Base-by-base conservation (phyloP, 2,888 invertebrate genomes). In the Azorinus chamasolen region DNA sequence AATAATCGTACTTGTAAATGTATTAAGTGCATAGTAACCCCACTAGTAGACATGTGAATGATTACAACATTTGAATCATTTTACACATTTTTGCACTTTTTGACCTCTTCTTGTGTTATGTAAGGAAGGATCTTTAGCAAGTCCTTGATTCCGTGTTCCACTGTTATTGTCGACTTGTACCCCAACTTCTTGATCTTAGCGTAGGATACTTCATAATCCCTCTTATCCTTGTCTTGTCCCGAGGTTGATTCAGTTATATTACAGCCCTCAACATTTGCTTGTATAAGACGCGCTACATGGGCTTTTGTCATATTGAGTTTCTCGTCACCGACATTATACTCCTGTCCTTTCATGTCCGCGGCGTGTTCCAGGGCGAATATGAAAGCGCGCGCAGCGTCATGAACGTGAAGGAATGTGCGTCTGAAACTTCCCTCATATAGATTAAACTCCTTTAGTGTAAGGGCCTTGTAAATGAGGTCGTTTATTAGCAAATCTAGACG, bases 261-360 rank as follows among this genome's bases (percentile, higher is more conserved):
- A n/a, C n/a, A n/a, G n/a, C n/a, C n/a, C n/a, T n/a, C n/a, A n/a
- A n/a, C n/a, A n/a, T n/a, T n/a, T n/a, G n/a, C n/a, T n/a, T n/a
- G n/a, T n/a, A n/a, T n/a, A n/a, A 85, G 24, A 92, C 72, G 78
- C 2, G 92, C 92, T 5, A 91, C 90, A 22, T 91, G 85, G 0
- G 83, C 83, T 79, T 93, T 93, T 32, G 91, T 91, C 87, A 92
- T 87, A 79, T 93, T 93, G 90, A 93, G 89, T 46, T 84, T 76
- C 65, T 93, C 93, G 65, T 92, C 92, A 0, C 93, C 93, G 14
- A 93, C 91, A 79, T 93, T 93, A 78, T 84, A 93, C 0, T 91
- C 90, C 45, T 87, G 75, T 18, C 92, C 92, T 55, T 84, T 79
- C 92, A 93, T 92, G 22, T 63, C 27, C 25, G 87, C 83, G 64